Evolutionary conservation across 1,140 invertebrate genomes (phyloP), one percentile per base, ranked within the genome.

Genomic region (Olivierus martensii): DNA sequence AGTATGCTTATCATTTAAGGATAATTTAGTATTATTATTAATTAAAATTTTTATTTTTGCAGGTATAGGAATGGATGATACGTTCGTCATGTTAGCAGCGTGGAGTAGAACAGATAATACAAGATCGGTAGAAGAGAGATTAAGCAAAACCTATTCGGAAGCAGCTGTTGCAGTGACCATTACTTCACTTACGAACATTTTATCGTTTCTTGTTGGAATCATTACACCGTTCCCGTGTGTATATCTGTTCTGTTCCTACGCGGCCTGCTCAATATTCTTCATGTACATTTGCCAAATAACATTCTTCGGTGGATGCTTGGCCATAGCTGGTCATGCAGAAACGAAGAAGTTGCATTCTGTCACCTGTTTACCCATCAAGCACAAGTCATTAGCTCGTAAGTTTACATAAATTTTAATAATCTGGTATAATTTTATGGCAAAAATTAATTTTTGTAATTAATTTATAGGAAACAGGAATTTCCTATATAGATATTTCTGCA

Each of bases 131-230:
- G 81, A 83, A 0, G 81, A 88, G 63, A 71, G 90, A 35, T 84
- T 96, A 79, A 88, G 82, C 0, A 73, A 79, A 43, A 88, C 86
- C 67, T 76, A 95, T 63, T 87, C 85, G 44, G 87, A 92, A 67
- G 91, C 92, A 14, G 92, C 91, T 0, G 90, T 96, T 12, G 95
- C 92, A 3, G 94, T 98, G 51, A 96, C 92, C 22, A 95, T 98
- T 55, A 98, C 94, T 1, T 95, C 92, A 0, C 73, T 97, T n/a
- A 98, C 93, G 0, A 91, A 97, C 68, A 86, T 95, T 73, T 79
- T 96, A 54, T 92, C 88, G 17, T 95, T 97, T 70, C 87, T 84
- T 68, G 93, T 97, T 49, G 93, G 93, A 15, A 86, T 93, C 57
- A 81, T 90, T 60, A 92, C 87, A 44, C 86, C 89, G 3, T 96